Conservation (phyloP, 1,140 invertebrate genomes). For the Calephelis nemesis region DNA sequence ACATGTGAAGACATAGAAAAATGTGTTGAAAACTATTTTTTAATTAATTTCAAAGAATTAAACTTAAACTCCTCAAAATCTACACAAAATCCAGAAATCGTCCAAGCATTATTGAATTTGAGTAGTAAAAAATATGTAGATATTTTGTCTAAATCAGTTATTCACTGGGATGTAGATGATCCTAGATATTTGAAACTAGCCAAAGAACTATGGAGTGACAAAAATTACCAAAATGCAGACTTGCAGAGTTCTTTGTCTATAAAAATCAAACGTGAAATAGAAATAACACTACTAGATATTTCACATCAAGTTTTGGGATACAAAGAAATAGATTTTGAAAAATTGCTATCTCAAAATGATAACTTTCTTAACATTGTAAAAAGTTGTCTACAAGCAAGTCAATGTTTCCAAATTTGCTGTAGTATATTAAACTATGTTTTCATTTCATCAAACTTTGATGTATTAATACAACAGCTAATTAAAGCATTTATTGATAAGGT, state of each 20-base stretch:
- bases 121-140: slow-evolving; percentile 39
- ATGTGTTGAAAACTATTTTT: slow-evolving; percentile 51
- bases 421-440: slow-evolving; percentile 55
- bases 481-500: slow-evolving; percentile 43
- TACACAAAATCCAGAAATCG: slow-evolving; percentile 48
- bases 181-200: slow-evolving; percentile 36
- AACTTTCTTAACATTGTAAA: slow-evolving; percentile 38
- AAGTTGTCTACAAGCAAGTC: slow-evolving; percentile 40
- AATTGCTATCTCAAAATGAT: slow-evolving; percentile 34
- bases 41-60: slow-evolving; percentile 43
- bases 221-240: slow-evolving; percentile 22
- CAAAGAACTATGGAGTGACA: slow-evolving; percentile 37
- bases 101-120: slow-evolving; percentile 59
- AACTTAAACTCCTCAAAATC: slow-evolving; percentile 36
- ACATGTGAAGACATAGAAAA: slow-evolving; percentile 29
- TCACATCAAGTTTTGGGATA: slow-evolving; percentile 37
- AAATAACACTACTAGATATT: slow-evolving; percentile 48
- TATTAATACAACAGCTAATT: slow-evolving; percentile 44
- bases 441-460: slow-evolving; percentile 50
- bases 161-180: slow-evolving; percentile 47
- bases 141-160: slow-evolving; percentile 41
- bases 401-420: slow-evolving; percentile 60
- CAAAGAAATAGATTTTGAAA: slow-evolving; percentile 31
- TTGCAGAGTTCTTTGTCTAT: slow-evolving; percentile 44
- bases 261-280: slow-evolving; percentile 57